Conservation (phyloP, 2,888 invertebrate species). For the Nephrotoma guestfalica region DNA sequence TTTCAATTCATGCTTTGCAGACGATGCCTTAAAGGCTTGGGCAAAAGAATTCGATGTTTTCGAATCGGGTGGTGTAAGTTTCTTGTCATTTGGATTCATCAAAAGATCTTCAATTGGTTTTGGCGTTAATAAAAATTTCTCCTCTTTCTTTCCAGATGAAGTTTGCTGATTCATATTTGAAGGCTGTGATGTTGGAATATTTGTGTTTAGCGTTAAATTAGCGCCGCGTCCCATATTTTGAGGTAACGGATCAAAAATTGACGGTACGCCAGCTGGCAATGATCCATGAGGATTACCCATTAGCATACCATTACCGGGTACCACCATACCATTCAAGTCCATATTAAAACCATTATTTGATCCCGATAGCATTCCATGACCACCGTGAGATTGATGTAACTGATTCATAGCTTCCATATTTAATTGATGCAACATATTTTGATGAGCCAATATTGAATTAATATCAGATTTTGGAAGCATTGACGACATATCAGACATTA, state of each 20-base stretch:
- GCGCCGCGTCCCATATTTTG: constrained; percentile 16
- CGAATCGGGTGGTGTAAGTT: constrained; percentile 36
- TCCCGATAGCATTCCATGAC: constrained; percentile 11
- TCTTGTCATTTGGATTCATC: constrained; percentile 48
- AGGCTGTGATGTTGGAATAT: constrained; percentile 25
- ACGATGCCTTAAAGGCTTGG: constrained; percentile 51
- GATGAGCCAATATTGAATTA: constrained; percentile 11
- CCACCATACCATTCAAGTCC: constrained; percentile 11
- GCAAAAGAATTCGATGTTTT: constrained; percentile 39
- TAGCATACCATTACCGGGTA: constrained; percentile 24
- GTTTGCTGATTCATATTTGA: neutral
- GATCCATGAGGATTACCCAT: constrained; percentile 18
- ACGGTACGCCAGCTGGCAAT: constrained; percentile 19
- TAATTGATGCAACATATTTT: constrained; percentile 22
- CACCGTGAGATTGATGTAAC: constrained; percentile 16
- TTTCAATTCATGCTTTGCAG: constrained; percentile 50
- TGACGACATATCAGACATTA: constrained; percentile 28
- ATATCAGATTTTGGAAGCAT: constrained; percentile 19
- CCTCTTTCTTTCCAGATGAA: constrained; percentile 36
- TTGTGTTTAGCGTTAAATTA: constrained; percentile 21
- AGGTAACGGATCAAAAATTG: constrained; percentile 24
- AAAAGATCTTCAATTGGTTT: constrained; percentile 50
- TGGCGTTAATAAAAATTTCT: constrained; percentile 45
- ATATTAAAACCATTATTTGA: constrained; percentile 13
- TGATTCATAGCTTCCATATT: constrained; percentile 21